phyloP scores from a whole-genome alignment of 1,140 invertebrate species.

The Hydropsyche tenuis region DNA sequence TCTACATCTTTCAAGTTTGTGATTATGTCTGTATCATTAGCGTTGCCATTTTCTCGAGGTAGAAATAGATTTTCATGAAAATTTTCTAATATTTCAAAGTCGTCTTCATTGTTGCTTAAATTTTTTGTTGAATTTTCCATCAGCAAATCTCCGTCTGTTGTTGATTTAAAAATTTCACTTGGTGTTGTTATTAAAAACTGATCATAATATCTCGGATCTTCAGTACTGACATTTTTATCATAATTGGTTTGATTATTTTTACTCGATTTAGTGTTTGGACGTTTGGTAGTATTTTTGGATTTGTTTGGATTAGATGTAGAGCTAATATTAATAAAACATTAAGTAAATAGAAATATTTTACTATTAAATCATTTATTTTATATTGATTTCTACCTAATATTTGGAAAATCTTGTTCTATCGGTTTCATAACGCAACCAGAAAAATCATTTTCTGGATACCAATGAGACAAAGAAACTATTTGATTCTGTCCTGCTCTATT shows the following conservation, averaged over 20 bases:
- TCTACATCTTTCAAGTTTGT: slow-evolving; percentile 59
- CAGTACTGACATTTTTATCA: slow-evolving; percentile 45
- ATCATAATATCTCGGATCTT: slow-evolving; percentile 59
- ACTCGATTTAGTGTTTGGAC: not conserved
- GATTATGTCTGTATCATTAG: slow-evolving; percentile 37
- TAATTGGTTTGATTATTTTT: slow-evolving; percentile 51
- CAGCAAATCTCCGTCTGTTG: slow-evolving; percentile 29
- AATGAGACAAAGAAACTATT: slow-evolving; percentile 73
- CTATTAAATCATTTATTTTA: not conserved
- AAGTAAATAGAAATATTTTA: not conserved
- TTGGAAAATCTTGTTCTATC: slow-evolving; percentile 24
- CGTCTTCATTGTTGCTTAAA: slow-evolving; percentile 7
- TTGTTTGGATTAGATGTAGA: slow-evolving; percentile 40
- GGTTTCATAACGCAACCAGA: slow-evolving; percentile 58
- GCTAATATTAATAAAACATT: slow-evolving; percentile 32
- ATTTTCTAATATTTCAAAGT: slow-evolving; percentile 44
- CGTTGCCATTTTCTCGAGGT: slow-evolving; percentile 26
- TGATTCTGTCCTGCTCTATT: slow-evolving; percentile 72
- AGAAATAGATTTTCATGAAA: not conserved
- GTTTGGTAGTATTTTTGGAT: slow-evolving; percentile 41
- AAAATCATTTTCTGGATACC: slow-evolving; percentile 61
- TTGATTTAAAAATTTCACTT: not conserved
- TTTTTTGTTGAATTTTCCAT: not conserved
- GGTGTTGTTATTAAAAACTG: slow-evolving; percentile 54
- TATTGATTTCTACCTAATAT: not conserved